These are phyloP conservation scores for Gnatocerus cornutus DNA, from an alignment of 2,888 invertebrate genomes.

Conservation along the genomic window DNA sequence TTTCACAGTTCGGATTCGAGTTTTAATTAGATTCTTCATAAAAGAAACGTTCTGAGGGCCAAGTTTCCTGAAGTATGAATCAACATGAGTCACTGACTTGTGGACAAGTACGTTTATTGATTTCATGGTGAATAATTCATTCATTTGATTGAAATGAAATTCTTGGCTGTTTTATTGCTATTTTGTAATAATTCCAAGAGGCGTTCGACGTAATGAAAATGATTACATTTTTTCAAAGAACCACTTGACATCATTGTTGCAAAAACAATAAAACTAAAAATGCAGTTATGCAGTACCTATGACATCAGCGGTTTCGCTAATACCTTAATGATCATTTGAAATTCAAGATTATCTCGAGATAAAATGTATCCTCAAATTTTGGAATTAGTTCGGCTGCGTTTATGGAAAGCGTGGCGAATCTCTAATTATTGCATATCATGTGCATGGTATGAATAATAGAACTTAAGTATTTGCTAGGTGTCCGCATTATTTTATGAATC, in stretches of 20 bases:
- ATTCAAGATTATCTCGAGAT: conserved; percentile 3
- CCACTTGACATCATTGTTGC: too few relatives aligned
- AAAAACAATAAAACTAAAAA: too few relatives aligned
- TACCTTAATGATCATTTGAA: background rate
- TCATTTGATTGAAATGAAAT: conserved; percentile 6
- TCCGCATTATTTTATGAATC: conserved; percentile 24
- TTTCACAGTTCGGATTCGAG: too few relatives aligned
- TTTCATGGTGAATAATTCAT: conserved; percentile 31
- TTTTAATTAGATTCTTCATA: conserved; percentile 7
- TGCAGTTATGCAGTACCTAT: too few relatives aligned
- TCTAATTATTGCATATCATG: conserved; percentile 18
- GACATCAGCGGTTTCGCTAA: background rate
- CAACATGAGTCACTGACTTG: conserved; percentile 25
- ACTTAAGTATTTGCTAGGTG: conserved; percentile 20
- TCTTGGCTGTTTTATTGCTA: background rate
- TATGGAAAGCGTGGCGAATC: conserved; percentile 33
- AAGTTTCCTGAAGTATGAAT: conserved; percentile 13
- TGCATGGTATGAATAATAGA: conserved; percentile 24
- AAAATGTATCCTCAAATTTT: conserved; percentile 14
- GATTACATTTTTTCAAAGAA: too few relatives aligned
- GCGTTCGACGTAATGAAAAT: too few relatives aligned
- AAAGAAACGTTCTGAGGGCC: conserved; percentile 18
- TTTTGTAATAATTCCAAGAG: background rate
- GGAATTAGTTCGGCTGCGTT: conserved; percentile 29
- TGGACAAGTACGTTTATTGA: conserved; percentile 23